Evolutionary conservation across 2,113 vertebrate species (phyloP).

Genomic region (Scomber japonicus): DNA sequence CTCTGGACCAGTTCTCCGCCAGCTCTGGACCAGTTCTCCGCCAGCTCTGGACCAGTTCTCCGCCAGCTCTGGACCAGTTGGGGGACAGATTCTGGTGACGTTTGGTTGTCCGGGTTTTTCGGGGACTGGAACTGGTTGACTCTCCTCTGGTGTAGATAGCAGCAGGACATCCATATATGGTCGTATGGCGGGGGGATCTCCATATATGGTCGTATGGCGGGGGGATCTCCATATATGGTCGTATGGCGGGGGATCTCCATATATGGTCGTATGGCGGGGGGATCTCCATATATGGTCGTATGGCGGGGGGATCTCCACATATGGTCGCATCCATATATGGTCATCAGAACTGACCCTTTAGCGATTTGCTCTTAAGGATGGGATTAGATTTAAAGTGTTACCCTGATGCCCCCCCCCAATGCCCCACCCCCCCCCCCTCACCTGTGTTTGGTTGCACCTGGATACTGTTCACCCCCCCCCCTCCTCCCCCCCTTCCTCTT

Average conservation of each 20-base stretch:
- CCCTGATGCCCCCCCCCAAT: not conserved
- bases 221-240: slow-evolving; percentile 53
- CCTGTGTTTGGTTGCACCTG: slow-evolving; percentile 16
- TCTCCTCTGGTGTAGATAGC: slow-evolving; percentile 71
- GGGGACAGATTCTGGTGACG: slow-evolving; percentile 24
- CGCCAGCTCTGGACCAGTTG: slow-evolving; percentile 35
- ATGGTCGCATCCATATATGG: slow-evolving; percentile 54
- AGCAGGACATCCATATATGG: slow-evolving; percentile 68
- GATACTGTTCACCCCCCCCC: slow-evolving; percentile 9
- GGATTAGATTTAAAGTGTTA: slow-evolving; percentile 60
- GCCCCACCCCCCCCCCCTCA: not conserved
- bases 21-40: slow-evolving; percentile 31
- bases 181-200: slow-evolving; percentile 16
- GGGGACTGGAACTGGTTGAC: slow-evolving; percentile 56
- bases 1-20: not conserved
- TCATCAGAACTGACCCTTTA: slow-evolving; percentile 41
- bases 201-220: no score
- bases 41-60: slow-evolving; percentile 39
- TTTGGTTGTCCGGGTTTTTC: slow-evolving; percentile 36
- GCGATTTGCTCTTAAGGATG: slow-evolving; percentile 43
- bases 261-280: slow-evolving; percentile 70
- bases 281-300: slow-evolving; percentile 65
- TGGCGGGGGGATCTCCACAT: slow-evolving; percentile 15
- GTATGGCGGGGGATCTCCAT: slow-evolving; percentile 68
- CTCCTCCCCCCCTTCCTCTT: not conserved